A percentile compares a stretch with the other conserved stretches of the same genome.
Conservation (phyloP, 2,888 invertebrate species). For the Cephus spinipes region DNA sequence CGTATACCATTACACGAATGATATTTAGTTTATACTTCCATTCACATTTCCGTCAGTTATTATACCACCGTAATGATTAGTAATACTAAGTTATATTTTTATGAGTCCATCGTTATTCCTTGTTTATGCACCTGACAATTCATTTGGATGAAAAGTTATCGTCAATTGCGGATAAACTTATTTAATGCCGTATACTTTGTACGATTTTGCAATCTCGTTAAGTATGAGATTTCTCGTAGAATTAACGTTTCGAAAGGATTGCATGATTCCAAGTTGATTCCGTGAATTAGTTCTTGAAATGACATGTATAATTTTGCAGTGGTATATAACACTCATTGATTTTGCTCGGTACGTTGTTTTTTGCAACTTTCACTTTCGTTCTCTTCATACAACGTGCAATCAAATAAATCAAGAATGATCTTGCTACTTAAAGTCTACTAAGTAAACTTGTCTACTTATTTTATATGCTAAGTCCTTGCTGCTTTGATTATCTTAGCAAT, state of each 20-base stretch:
- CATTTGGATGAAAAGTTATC: neutral
- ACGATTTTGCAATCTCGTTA: neutral
- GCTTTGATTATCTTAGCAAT: constrained; percentile 9
- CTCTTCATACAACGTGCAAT: constrained; percentile 1
- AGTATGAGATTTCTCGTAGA: neutral
- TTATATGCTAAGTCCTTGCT: constrained; percentile 5
- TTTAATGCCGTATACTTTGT: neutral
- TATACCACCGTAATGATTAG: neutral
- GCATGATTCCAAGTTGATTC: neutral
- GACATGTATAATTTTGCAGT: too few species aligned
- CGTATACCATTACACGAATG: neutral
- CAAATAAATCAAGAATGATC: neutral
- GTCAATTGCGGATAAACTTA: neutral
- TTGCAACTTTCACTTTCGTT: neutral
- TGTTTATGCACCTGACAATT: neutral
- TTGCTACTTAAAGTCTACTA: constrained; percentile 11
- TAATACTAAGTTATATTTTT: neutral
- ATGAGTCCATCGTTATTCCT: neutral
- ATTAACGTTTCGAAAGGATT: neutral
- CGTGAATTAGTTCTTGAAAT: too few species aligned
- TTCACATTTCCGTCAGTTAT: neutral
- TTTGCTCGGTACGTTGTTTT: neutral
- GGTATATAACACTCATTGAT: too few species aligned
- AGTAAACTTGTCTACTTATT: constrained; percentile 3
- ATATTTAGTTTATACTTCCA: neutral